Evolutionary conservation across 2,797 vertebrate species (phyloP), one percentile per base, ranked within the genome.

Genomic region (Gymnoscopelus braueri): DNA sequence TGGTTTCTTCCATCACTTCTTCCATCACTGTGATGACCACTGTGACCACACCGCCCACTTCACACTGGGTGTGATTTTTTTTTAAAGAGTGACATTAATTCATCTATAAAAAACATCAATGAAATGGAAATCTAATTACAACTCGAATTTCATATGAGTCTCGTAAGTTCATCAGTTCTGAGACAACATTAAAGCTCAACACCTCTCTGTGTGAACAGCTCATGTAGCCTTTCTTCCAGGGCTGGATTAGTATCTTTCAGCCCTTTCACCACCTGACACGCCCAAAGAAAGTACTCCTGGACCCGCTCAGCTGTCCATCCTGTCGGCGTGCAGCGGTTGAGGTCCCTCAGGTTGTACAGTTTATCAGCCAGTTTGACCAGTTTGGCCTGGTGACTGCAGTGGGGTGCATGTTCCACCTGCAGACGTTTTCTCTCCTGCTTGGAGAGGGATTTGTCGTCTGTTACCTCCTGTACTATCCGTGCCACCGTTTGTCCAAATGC

Each of bases 291-390:
- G 81, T 99, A 99, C 74, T 98, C 94, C 78, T 97, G 95, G 56
- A 98, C 95, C 9, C 95, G 92, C 48, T 93, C 71, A 3, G 83
- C 69, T 0, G 96, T 90, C 97, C 97, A 99, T 0, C 96, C 97
- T 98, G 85, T 13, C 1, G 97, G 97, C 0, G 91, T 89, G 91
- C 93, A 89, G 71, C 95, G 93, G 59, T 94, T 94, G 47, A 98
- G 89, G 85, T 98, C 97, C 24, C 96, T 94, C 79, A 98, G 88
- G 68, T 98, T 98, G 89, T 98, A 78, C 56, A 98, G 88, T 74
- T 98, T 99, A 87, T 99, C 97, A 0, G 97, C 97, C 83, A 98
- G 91, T 79, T 95, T 96, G 39, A 98, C 95, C 77, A 98, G 90
- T 60, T 95, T 95, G 76, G 97, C 96, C 0, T 94, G 92, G 0